phyloP scores from a whole-genome alignment of 2,797 vertebrate genomes.

The Tenualosa thibaudeaui region DNA sequence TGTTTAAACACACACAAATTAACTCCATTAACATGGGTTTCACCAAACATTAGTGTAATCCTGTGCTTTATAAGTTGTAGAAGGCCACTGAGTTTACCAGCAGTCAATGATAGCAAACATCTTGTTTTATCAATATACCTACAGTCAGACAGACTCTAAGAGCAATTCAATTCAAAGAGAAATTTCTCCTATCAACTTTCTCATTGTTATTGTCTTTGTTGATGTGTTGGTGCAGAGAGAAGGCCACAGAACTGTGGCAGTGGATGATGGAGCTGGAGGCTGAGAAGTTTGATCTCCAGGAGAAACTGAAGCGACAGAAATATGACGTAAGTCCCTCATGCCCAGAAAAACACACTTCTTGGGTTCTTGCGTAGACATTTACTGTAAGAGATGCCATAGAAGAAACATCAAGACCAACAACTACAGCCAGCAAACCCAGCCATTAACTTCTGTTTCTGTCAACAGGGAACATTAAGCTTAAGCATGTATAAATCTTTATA shows the following conservation, averaged over 20 bases:
- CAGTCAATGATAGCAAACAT: not conserved
- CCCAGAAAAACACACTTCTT: not conserved
- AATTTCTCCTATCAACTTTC: not conserved
- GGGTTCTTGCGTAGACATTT: not conserved
- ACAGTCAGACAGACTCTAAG: not conserved
- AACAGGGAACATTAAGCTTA: not conserved
- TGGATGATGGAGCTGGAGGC: conserved; percentile 74
- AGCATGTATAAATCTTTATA: not conserved
- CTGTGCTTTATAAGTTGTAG: not conserved
- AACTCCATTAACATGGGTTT: too few species aligned
- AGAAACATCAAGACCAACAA: not conserved
- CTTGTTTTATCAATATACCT: not conserved
- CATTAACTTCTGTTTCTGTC: not conserved
- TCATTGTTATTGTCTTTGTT: not conserved
- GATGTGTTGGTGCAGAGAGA: conserved; percentile 62
- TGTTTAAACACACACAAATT: too few species aligned
- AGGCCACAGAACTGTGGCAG: conserved; percentile 71
- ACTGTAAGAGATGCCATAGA: not conserved
- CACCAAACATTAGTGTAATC: not conserved
- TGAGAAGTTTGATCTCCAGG: conserved; percentile 73
- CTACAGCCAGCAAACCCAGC: not conserved
- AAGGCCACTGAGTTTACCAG: conserved; percentile 59
- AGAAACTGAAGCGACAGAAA: conserved; percentile 77
- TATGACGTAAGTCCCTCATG: conserved; percentile 70
- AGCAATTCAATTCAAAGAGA: not conserved